Evolutionary conservation across 2,797 vertebrate genomes (phyloP).

Genomic region (Danio albolineatus): DNA sequence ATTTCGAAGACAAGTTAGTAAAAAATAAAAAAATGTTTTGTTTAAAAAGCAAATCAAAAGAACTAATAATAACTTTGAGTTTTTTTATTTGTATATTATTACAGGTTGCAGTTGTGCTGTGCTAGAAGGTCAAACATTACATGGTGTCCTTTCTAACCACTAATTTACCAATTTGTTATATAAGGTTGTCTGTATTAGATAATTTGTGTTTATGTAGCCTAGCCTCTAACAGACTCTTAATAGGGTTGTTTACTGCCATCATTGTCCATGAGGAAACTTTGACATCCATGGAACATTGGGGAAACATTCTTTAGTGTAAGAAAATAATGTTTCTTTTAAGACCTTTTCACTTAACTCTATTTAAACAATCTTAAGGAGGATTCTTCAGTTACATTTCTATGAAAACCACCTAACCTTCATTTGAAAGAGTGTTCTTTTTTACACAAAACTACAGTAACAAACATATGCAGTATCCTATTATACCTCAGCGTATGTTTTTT

Average conservation of each 20-base stretch:
- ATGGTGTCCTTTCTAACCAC: not conserved
- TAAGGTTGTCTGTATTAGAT: not conserved
- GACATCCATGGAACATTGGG: not conserved
- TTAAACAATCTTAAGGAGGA: not conserved
- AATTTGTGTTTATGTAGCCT: not conserved
- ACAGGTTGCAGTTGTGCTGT: too few species aligned
- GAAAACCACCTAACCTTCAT: not conserved
- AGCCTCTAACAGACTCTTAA: not conserved
- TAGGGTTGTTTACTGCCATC: not conserved
- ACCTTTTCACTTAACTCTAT: not conserved
- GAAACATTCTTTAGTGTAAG: not conserved
- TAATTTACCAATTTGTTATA: not conserved
- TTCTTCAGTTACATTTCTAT: not conserved
- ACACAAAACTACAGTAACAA: not conserved
- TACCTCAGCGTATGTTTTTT: slow-evolving; percentile 17
- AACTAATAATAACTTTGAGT: too few species aligned
- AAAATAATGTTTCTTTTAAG: not conserved
- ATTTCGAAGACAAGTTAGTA: too few species aligned
- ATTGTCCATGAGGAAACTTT: not conserved
- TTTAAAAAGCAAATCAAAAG: too few species aligned
- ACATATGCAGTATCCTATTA: not conserved
- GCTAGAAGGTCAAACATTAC: too few species aligned
- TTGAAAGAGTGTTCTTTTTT: not conserved
- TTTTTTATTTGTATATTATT: too few species aligned
- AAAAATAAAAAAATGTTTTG: too few species aligned